These are phyloP conservation scores for Amorpha juglandis DNA, from an alignment of 2,888 invertebrate genomes.

Conservation along the genomic window DNA sequence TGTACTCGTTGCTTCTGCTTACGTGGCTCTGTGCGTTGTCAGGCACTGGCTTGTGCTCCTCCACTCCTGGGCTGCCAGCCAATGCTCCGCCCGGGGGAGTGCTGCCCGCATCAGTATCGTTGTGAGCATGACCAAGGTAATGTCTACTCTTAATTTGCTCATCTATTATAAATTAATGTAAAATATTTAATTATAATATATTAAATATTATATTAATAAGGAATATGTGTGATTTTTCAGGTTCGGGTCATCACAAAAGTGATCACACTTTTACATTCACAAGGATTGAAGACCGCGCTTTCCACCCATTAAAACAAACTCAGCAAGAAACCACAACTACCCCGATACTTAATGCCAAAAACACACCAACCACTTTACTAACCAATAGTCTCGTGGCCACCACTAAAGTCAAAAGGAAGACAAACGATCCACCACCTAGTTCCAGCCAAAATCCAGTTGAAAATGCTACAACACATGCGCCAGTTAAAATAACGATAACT, in stretches of 20 bases:
- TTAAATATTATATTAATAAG: too few relatives aligned
- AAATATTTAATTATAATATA: too few relatives aligned
- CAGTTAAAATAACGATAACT: constrained; percentile 36
- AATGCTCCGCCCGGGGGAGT: constrained; percentile 89
- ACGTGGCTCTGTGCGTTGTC: constrained; percentile 88
- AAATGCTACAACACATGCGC: constrained; percentile 38
- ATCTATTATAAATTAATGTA: too few relatives aligned
- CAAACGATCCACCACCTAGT: constrained; percentile 51
- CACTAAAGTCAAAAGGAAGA: constrained; percentile 70
- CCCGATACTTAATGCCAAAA: constrained; percentile 49
- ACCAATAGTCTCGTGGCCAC: constrained; percentile 55
- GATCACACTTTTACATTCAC: neutral
- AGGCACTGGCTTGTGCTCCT: constrained; percentile 90
- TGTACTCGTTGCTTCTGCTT: constrained; percentile 94
- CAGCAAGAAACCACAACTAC: constrained; percentile 59
- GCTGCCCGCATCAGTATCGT: constrained; percentile 93
- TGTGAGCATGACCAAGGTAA: constrained; percentile 80
- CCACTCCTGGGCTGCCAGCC: constrained; percentile 90
- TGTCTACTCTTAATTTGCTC: too few relatives aligned
- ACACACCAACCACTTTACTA: constrained; percentile 45
- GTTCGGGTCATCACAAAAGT: neutral
- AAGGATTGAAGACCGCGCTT: constrained; percentile 59
- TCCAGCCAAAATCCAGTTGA: constrained; percentile 37
- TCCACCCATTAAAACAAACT: constrained; percentile 52
- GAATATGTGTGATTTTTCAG: neutral